Evolutionary conservation across 2,113 vertebrate species (phyloP).

Genomic region (Nothocercus nigrocapillus): DNA sequence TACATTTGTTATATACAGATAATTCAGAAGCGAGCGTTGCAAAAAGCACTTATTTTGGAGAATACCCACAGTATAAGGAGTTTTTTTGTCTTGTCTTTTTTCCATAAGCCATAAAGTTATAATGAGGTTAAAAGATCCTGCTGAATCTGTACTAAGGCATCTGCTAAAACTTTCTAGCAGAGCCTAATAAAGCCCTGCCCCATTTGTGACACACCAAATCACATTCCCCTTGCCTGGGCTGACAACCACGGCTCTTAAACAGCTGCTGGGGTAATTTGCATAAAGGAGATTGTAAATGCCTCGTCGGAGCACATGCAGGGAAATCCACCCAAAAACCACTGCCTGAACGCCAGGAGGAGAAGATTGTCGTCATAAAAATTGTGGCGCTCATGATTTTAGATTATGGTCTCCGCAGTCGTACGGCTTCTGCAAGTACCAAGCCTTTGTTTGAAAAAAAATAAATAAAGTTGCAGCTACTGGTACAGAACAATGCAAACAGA

Average conservation of each 20-base stretch:
- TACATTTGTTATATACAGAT: conserved; percentile 39
- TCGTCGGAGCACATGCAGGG: conserved; percentile 67
- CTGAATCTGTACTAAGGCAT: conserved; percentile 50
- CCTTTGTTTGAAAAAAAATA: conserved; percentile 13
- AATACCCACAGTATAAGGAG: conserved; percentile 25
- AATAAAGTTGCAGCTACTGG: conserved; percentile 38
- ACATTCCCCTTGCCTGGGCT: conserved; percentile 71
- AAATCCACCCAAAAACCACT: conserved; percentile 72
- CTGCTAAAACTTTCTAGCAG: conserved; percentile 65
- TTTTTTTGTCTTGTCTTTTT: conserved; percentile 18
- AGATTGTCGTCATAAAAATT: conserved; percentile 74
- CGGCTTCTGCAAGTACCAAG: conserved; percentile 55
- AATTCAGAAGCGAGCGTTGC: conserved; percentile 29
- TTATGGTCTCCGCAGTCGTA: conserved; percentile 70
- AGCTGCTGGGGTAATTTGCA: conserved; percentile 74
- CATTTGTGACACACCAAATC: conserved; percentile 73
- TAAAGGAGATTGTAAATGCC: conserved; percentile 73
- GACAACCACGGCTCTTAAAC: conserved; percentile 73
- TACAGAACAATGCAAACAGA: conserved; percentile 53
- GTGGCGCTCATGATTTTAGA: conserved; percentile 70
- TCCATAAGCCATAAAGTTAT: conserved; percentile 46
- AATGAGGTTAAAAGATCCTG: conserved; percentile 50
- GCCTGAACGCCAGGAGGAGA: conserved; percentile 71
- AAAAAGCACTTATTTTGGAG: background rate
- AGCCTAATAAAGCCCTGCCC: conserved; percentile 71